Conservation (phyloP, 2,113 vertebrate genomes). For the Antennarius striatus region DNA sequence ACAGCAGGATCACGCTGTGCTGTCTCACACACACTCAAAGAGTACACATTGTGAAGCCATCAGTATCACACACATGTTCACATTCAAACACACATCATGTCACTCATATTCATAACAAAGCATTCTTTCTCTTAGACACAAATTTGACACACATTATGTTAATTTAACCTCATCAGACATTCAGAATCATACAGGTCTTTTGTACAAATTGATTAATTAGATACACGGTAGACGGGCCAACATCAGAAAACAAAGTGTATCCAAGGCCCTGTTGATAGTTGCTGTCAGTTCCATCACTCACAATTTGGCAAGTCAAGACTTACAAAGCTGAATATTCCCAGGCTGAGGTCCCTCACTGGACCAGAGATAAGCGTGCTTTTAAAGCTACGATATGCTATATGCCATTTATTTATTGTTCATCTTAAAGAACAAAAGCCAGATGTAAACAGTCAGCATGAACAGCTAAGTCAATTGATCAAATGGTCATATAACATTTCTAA, state of each 20-base stretch:
- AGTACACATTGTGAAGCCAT: not conserved
- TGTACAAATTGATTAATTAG: conserved; percentile 67
- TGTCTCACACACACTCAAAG: not conserved
- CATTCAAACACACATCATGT: conserved; percentile 25
- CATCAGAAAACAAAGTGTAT: conserved; percentile 52
- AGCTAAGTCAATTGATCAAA: not conserved
- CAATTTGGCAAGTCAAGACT: conserved; percentile 5
- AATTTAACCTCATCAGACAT: conserved; percentile 59
- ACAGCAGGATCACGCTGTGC: conserved; percentile 28
- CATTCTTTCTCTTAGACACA: not conserved
- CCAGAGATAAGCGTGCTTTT: not conserved
- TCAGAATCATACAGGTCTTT: conserved; percentile 48
- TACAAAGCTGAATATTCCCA: conserved; percentile 43
- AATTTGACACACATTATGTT: conserved; percentile 30
- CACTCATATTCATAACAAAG: conserved; percentile 39
- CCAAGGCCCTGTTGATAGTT: conserved; percentile 37
- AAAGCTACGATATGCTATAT: not conserved
- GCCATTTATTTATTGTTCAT: conserved; percentile 5
- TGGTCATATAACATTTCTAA: not conserved
- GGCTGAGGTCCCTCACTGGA: conserved; percentile 1
- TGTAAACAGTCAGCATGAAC: conserved; percentile 1
- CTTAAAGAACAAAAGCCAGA: not conserved
- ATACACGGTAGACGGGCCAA: conserved; percentile 29
- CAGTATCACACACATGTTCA: conserved; percentile 23
- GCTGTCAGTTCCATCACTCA: conserved; percentile 57